Evolutionary conservation across 2,113 vertebrate species (phyloP), one percentile per base, ranked within the genome.

Genomic region (Bos javanicus): DNA sequence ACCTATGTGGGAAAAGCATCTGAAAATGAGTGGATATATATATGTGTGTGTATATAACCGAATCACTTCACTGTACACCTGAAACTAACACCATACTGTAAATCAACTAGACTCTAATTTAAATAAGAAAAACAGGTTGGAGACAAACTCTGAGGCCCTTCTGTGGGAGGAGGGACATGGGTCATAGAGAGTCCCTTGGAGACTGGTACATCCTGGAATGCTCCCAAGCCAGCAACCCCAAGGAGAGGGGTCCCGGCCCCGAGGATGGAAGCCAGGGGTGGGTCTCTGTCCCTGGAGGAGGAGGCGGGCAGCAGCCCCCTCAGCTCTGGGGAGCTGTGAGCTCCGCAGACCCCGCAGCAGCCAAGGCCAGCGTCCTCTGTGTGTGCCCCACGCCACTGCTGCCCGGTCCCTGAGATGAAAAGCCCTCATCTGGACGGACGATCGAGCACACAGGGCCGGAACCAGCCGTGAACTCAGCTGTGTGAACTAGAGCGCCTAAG

Each of bases 401-500:
- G 19, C 59, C 46, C 2, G 1, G 10, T 17, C 9, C n/a, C 15
- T 14, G 10, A 48, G 54, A 5, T 43, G 8, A 46, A 4, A 2
- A 76, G 21, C 46, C 59, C 39, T 48, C 9, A 5, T 2, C 16
- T 30, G 30, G 90, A 28, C 6, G 12, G 82, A 78, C 10, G 7
- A 11, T 0, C 9, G 13, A 33, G 3, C 19, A n/a, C 0, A 5
- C 19, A 2, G 54, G 30, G 30, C 12, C 19, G 12, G 71, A 25
- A 2, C 5, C 30, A n/a, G 62, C 1, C 0, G 1, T 2, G 3
- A 39, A 3, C 36, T 10, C 9, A 48, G 25, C 43, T 30, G 26
- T 3, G 11, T 23, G 5, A 12, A 11, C 2, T 8, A 13, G 54
- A n/a, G 14, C 7, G 2, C 12, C 16, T 1, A 0, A 4, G 8